phyloP scores from a whole-genome alignment of 2,113 vertebrate genomes.

The Nibea coibor region DNA sequence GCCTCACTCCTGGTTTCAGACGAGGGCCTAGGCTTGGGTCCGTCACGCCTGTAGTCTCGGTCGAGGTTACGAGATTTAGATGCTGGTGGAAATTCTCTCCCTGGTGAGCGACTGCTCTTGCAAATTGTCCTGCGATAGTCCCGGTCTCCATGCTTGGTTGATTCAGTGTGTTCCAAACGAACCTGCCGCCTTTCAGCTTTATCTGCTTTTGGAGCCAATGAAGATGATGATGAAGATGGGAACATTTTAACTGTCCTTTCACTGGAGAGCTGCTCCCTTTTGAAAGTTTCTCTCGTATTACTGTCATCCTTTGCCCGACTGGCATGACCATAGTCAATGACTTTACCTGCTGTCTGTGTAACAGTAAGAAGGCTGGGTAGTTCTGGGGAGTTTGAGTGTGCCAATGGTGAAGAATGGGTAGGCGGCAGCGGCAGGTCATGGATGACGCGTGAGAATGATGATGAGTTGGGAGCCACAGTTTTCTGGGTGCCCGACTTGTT shows the following conservation, averaged over 20 bases:
- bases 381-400: slow-evolving; percentile 49
- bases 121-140: slow-evolving; percentile 72
- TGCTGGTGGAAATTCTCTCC: slow-evolving; percentile 79
- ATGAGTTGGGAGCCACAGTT: slow-evolving; percentile 17
- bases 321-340: slow-evolving; percentile 94
- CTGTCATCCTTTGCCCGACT: slow-evolving; percentile 82
- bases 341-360: slow-evolving; percentile 86
- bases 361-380: slow-evolving; percentile 73
- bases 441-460: slow-evolving; percentile 52
- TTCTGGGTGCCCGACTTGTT: slow-evolving; percentile 85
- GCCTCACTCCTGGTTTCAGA: slow-evolving; percentile 60
- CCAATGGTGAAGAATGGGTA: slow-evolving; percentile 46
- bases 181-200: slow-evolving; percentile 61
- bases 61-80: slow-evolving; percentile 80
- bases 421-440: slow-evolving; percentile 52
- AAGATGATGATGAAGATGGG: neutral
- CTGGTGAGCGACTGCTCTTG: slow-evolving; percentile 61
- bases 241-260: slow-evolving; percentile 77
- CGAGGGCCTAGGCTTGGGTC: slow-evolving; percentile 45
- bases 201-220: slow-evolving; percentile 50
- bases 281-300: slow-evolving; percentile 80
- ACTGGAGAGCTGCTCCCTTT: slow-evolving; percentile 75
- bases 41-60: slow-evolving; percentile 81
- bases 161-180: slow-evolving; percentile 74
- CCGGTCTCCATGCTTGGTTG: slow-evolving; percentile 69